Conservation (phyloP, 2,797 vertebrate genomes). For the Prunella strophiata region DNA sequence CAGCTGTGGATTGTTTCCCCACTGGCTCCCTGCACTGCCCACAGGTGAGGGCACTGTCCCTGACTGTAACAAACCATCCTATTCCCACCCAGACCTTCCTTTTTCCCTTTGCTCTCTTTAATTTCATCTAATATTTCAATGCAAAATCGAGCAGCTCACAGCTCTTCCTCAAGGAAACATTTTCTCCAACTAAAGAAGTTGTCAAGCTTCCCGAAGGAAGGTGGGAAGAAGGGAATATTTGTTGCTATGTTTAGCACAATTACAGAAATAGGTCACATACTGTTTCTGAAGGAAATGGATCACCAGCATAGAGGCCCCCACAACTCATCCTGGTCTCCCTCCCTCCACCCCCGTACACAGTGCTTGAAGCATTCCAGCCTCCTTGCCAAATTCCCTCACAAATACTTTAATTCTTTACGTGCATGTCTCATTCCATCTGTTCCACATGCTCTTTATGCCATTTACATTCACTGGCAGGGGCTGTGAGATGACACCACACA, state of each 20-base stretch:
- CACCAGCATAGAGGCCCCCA: constrained; percentile 59
- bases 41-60: neutral
- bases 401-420: constrained; percentile 79
- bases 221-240: constrained; percentile 64
- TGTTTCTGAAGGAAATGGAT: constrained; percentile 76
- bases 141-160: neutral
- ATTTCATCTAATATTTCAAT: neutral
- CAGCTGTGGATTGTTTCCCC: neutral
- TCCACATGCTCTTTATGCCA: constrained; percentile 75
- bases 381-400: constrained; percentile 78
- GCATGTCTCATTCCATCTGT: constrained; percentile 81
- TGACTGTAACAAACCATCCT: too few relatives aligned
- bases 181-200: constrained; percentile 9
- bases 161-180: neutral
- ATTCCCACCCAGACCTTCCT: neutral
- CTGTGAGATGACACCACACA: constrained; percentile 68
- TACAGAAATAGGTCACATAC: constrained; percentile 76
- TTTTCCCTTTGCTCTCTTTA: neutral
- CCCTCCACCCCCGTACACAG: constrained; percentile 54
- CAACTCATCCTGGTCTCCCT: constrained; percentile 63
- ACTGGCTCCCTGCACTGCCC: neutral
- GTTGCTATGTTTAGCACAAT: constrained; percentile 71
- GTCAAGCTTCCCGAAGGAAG: constrained; percentile 62
- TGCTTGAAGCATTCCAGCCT: constrained; percentile 73
- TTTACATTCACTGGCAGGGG: constrained; percentile 67